Evolutionary conservation across 2,888 invertebrate species (phyloP), one percentile per base, ranked within the genome.

Genomic region (Cheilosia vernalis): DNA sequence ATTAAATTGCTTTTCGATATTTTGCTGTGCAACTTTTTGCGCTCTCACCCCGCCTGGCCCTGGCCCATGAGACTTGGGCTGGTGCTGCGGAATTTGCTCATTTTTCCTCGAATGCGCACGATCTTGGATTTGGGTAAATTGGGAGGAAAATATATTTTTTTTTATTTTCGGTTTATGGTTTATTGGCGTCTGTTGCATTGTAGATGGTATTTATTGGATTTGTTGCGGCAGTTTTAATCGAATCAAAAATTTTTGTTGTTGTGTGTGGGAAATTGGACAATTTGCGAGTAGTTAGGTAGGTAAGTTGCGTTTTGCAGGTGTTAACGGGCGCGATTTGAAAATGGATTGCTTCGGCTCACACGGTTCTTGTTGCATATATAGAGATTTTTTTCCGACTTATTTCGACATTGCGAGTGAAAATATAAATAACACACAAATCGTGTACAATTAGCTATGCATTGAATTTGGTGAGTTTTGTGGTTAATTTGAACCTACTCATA

Each of bases 1-100:
- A 84, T 84, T 84, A 84, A 84, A 84, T 80, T 84, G 84, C 80
- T 80, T 84, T 79, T 70, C 72, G 79, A 83, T 83, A 73, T 66
- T 69, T 55, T 37, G 53, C 30, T 60, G 24, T 27, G 27, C 5
- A 47, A 30, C 27, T 27, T 27, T 27, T 24, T 44, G 17, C 6
- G 10, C 53, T 60, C 61, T 49, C 27, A 27, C 67, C 73, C 64
- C 58, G 64, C 72, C 9, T 13, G 47, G 17, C 17, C 15, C 33
- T 64, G 72, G 72, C 61, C 70, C 56, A 63, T 70, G 24, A 58
- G 30, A 21, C 33, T 56, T 17, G 13, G 17, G 51, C 24, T 55
- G 64, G 60, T 30, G 47, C 53, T 47, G 66, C 15, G 61, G 83
- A 74, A 74, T 84, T 79, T 74, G 30, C 70, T 30, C 21, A 53